Evolutionary conservation across 2,888 invertebrate genomes (phyloP).

Genomic region (Acronicta psi): DNA sequence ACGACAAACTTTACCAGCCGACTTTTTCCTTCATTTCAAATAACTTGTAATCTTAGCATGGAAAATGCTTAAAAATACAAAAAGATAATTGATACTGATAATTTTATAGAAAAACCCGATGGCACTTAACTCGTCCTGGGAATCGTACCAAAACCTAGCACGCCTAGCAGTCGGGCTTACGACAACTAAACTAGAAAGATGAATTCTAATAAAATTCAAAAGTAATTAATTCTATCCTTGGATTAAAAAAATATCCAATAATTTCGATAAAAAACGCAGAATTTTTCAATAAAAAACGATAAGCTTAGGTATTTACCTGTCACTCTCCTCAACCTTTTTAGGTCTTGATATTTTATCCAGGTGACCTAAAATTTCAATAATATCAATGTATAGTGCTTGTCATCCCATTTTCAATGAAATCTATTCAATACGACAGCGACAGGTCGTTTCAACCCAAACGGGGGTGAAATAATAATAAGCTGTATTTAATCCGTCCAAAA

Average conservation of each 20-base stretch:
- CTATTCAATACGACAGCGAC: conserved; percentile 11
- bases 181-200: no score
- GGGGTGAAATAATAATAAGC: conserved; percentile 6
- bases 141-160: no score
- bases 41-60: no score
- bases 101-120: no score
- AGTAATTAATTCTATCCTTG: conserved; percentile 1
- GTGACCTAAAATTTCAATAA: conserved; percentile 27
- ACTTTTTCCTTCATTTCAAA: no score
- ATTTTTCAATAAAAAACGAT: conserved; percentile 8
- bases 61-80: no score
- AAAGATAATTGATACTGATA: no score
- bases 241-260: no score
- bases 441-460: conserved; percentile 2
- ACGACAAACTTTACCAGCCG: no score
- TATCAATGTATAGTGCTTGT: conserved; percentile 13
- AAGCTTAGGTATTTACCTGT: conserved; percentile 10
- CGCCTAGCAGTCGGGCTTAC: no score
- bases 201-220: conserved; percentile 8
- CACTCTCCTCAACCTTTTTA: conserved; percentile 10
- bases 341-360: conserved; percentile 6
- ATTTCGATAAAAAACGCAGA: not conserved
- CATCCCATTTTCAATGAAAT: conserved; percentile 23
- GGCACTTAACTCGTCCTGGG: no score
- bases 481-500: no score